Conservation (phyloP, 1,140 invertebrate genomes). For the Calephelis nemesis region DNA sequence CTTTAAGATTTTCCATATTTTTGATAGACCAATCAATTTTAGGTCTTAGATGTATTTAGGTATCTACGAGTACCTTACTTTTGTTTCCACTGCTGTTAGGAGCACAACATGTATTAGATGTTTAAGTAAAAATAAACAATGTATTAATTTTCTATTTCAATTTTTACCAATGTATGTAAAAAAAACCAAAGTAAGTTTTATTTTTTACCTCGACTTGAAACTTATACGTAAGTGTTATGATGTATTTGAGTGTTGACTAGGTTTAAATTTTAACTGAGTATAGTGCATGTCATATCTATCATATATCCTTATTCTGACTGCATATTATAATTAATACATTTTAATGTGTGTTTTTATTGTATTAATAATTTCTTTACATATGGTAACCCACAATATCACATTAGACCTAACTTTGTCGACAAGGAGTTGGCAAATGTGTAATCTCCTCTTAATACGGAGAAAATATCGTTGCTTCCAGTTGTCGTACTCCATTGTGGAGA, state of each 20-base stretch:
- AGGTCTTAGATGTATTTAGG: not conserved
- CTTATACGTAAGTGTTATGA: conserved; percentile 32
- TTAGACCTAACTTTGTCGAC: no score
- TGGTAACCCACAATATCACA: no score
- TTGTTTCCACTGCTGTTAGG: not conserved
- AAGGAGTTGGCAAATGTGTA: no score
- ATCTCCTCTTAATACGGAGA: no score
- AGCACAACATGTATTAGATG: conserved; percentile 19
- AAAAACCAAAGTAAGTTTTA: conserved; percentile 26
- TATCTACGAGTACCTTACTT: not conserved
- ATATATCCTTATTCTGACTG: conserved; percentile 5
- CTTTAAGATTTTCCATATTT: no score
- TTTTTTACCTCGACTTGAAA: conserved; percentile 31
- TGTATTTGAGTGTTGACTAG: conserved; percentile 40
- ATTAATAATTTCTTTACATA: not conserved
- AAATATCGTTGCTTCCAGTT: no score
- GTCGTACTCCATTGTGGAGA: no score
- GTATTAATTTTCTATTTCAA: conserved; percentile 30
- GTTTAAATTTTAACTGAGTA: conserved; percentile 34
- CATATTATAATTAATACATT: conserved; percentile 21
- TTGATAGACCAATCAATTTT: no score
- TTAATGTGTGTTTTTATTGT: conserved; percentile 28
- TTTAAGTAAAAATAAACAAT: not conserved
- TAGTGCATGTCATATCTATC: conserved; percentile 29
- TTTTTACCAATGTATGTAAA: conserved; percentile 25